Conservation (phyloP, 2,113 vertebrate species). For the Psephotus haematonotus region DNA sequence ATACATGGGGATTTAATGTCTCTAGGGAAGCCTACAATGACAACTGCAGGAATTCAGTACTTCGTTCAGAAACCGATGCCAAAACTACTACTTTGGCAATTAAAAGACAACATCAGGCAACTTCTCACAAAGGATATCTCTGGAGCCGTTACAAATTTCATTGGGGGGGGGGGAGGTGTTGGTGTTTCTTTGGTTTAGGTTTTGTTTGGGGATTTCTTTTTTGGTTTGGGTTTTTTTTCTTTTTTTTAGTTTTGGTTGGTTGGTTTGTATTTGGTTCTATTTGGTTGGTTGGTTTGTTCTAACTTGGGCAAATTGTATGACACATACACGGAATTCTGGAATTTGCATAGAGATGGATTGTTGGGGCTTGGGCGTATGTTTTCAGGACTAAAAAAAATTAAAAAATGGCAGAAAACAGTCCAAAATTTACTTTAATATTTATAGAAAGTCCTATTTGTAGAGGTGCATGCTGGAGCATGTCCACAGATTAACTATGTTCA, state of each 20-base stretch:
- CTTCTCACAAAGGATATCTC: neutral
- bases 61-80: neutral
- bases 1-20: neutral
- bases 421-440: neutral
- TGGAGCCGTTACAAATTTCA: neutral
- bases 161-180: no score
- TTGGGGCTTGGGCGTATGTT: neutral
- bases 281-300: no score
- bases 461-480: neutral
- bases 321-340: neutral
- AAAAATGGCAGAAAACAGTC: neutral
- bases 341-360: neutral
- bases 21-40: neutral
- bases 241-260: neutral
- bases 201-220: neutral
- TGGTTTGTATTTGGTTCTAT: neutral
- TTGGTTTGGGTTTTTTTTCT: neutral
- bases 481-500: neutral
- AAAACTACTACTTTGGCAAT: neutral
- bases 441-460: neutral
- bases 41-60: neutral
- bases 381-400: neutral
- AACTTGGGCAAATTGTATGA: rapidly evolving
- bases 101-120: neutral
- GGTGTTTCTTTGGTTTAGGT: no score